phyloP scores from a whole-genome alignment of 2,113 vertebrate genomes.

The Axis porcinus region DNA sequence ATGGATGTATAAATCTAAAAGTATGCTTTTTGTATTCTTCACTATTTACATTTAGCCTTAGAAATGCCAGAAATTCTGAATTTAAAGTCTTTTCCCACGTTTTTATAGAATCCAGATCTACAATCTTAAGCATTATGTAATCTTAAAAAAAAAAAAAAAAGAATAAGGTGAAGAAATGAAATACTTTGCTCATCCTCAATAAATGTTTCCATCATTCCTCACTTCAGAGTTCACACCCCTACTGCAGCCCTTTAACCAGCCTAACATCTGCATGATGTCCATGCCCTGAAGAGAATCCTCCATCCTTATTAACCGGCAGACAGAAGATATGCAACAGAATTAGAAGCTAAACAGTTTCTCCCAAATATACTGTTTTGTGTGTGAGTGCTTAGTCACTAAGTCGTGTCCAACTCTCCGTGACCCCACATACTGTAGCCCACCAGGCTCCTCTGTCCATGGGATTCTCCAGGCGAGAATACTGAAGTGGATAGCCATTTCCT shows the following conservation, averaged over 20 bases:
- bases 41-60: neutral
- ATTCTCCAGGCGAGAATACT: neutral
- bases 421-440: neutral
- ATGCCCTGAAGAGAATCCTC: neutral
- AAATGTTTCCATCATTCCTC: neutral
- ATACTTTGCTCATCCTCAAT: neutral
- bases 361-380: neutral
- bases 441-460: neutral
- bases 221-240: neutral
- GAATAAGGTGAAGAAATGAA: neutral
- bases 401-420: neutral
- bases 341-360: neutral
- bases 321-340: neutral
- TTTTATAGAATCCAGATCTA: slow-evolving; percentile 3
- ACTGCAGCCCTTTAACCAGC: neutral
- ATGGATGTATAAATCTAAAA: neutral
- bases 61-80: neutral
- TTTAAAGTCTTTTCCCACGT: neutral
- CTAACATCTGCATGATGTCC: neutral
- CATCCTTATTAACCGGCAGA: neutral
- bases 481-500: neutral
- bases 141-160: neutral
- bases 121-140: neutral
- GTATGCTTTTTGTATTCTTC: neutral
- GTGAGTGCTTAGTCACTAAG: neutral